Conservation (phyloP, 2,113 vertebrate genomes). For the Stigmatopora nigra region DNA sequence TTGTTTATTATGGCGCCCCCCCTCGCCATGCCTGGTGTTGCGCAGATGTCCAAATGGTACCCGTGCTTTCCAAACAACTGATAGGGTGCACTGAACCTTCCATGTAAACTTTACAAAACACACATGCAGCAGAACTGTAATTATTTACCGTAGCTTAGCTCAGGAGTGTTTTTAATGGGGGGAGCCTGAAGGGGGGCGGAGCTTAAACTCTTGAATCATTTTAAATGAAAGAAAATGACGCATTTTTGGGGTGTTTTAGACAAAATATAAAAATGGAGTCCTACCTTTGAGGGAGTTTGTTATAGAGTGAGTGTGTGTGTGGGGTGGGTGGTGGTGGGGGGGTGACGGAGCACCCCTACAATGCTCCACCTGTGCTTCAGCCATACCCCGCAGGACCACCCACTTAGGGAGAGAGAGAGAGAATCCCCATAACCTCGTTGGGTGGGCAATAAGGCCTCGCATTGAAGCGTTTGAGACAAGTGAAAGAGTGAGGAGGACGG, state of each 20-base stretch:
- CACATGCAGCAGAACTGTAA: constrained; percentile 98
- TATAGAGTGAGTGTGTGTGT: constrained; percentile 24
- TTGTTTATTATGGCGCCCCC: constrained; percentile 95
- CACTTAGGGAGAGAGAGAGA: constrained; percentile 72
- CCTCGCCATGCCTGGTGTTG: constrained; percentile 87
- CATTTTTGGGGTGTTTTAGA: constrained; percentile 44
- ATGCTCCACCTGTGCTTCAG: constrained; percentile 78
- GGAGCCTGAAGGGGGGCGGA: constrained; percentile 42
- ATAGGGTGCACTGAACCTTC: constrained; percentile 97
- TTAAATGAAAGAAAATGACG: neutral
- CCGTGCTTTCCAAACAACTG: constrained; percentile 99
- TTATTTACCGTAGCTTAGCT: constrained; percentile 97
- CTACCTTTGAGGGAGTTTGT: constrained; percentile 59
- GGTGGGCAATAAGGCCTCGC: constrained; percentile 74
- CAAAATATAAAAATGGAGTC: constrained; percentile 53
- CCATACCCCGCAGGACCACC: constrained; percentile 75
- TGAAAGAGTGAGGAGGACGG: constrained; percentile 62
- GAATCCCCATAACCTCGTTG: constrained; percentile 76
- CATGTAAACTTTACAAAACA: constrained; percentile 99
- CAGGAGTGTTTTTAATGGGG: constrained; percentile 73
- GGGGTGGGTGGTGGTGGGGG: constrained; percentile 28
- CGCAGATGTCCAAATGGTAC: constrained; percentile 98
- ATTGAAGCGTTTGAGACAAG: constrained; percentile 70
- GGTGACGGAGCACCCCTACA: constrained; percentile 72
- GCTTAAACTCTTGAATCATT: constrained; percentile 34